Conservation (phyloP, 1,140 invertebrate genomes). For the Euwallacea similis region DNA sequence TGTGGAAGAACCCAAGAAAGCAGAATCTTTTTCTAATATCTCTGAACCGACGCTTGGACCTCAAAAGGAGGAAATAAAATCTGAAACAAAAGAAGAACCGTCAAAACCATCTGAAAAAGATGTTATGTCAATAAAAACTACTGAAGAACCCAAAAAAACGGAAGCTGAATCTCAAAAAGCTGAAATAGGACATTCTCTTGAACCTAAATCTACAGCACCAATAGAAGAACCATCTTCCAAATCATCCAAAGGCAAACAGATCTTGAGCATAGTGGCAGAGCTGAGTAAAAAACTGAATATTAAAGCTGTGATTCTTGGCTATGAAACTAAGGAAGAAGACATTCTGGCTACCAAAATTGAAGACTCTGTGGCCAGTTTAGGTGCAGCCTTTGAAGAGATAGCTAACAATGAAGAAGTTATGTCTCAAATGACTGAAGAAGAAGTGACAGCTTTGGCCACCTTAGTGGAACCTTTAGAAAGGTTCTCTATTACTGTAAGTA, state of each 20-base stretch:
- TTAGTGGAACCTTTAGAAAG: conserved; percentile 29
- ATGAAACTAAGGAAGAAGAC: conserved; percentile 17
- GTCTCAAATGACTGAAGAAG: conserved; percentile 7
- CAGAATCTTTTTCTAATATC: too few relatives aligned
- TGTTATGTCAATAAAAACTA: background rate
- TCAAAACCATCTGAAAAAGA: background rate
- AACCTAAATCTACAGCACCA: background rate
- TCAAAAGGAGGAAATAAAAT: background rate
- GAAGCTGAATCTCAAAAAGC: background rate
- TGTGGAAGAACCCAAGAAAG: too few relatives aligned
- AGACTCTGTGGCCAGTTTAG: conserved; percentile 7
- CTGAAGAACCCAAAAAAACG: background rate
- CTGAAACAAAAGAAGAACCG: background rate
- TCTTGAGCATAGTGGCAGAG: conserved; percentile 29
- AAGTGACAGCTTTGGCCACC: conserved; percentile 8
- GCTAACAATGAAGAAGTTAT: background rate
- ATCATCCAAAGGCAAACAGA: conserved; percentile 21
- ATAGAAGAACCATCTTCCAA: background rate
- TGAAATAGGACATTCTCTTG: too few relatives aligned
- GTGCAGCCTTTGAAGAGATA: conserved; percentile 11
- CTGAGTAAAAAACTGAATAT: conserved; percentile 35
- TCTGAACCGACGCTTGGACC: too few relatives aligned
- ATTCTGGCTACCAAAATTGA: conserved; percentile 12
- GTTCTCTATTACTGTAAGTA: conserved; percentile 8
- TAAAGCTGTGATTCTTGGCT: conserved; percentile 25